Evolutionary conservation across 2,888 invertebrate species (phyloP).

Genomic region (Linnaemya tessellans): DNA sequence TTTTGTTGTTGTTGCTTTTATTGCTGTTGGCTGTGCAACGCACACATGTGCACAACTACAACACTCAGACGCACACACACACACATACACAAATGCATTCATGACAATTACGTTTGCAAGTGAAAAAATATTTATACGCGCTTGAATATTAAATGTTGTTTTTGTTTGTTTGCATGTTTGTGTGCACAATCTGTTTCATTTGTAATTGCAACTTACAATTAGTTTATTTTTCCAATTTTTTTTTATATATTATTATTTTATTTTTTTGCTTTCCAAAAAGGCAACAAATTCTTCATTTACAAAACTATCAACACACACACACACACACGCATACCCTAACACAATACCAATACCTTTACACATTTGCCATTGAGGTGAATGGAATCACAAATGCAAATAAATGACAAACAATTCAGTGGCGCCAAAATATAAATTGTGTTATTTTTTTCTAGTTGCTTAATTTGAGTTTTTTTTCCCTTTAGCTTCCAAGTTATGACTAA

Average conservation of each 20-base stretch:
- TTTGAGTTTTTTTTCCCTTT: constrained; percentile 13
- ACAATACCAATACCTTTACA: not conserved
- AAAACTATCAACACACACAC: constrained; percentile 6
- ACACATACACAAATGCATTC: constrained; percentile 21
- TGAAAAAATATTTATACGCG: constrained; percentile 34
- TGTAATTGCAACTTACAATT: constrained; percentile 62
- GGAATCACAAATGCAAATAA: constrained; percentile 64
- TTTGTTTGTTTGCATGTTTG: constrained; percentile 16
- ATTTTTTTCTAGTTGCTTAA: not conserved
- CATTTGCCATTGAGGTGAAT: constrained; percentile 55
- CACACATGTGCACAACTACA: not conserved
- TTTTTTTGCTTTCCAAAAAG: constrained; percentile 49
- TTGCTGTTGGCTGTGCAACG: not conserved
- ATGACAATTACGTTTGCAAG: constrained; percentile 64
- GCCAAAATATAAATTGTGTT: constrained; percentile 56
- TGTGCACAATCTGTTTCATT: constrained; percentile 24
- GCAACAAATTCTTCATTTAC: constrained; percentile 31
- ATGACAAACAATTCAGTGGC: constrained; percentile 66
- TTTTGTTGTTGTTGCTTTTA: constrained; percentile 35
- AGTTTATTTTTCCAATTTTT: constrained; percentile 26
- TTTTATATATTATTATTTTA: not conserved
- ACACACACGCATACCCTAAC: not conserved
- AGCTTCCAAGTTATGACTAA: constrained; percentile 39
- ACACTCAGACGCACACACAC: not conserved
- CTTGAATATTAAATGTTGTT: constrained; percentile 36